phyloP scores from a whole-genome alignment of 1,140 invertebrate species.

The Lepidurus apus region DNA sequence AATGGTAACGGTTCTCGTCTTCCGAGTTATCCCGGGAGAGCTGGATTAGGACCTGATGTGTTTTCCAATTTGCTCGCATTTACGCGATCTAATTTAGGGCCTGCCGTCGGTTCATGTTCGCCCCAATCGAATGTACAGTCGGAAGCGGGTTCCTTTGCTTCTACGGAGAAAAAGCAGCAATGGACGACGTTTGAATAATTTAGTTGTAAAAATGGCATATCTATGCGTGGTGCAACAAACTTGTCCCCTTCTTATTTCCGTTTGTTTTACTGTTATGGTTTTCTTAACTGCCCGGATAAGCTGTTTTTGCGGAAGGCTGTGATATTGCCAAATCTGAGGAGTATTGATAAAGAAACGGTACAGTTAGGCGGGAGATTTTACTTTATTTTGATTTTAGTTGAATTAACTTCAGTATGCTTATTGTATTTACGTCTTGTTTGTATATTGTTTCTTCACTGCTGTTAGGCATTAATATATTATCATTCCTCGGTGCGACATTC shows the following conservation, averaged over 20 bases:
- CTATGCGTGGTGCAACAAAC: not conserved
- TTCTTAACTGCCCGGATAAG: not conserved
- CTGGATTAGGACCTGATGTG: conserved; percentile 25
- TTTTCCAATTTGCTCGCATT: conserved; percentile 32
- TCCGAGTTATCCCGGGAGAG: conserved; percentile 28
- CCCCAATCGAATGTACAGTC: not conserved
- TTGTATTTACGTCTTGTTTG: conserved; percentile 10
- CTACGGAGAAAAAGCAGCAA: not conserved
- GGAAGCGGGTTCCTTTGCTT: not conserved
- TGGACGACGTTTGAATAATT: not conserved
- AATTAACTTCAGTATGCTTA: not conserved
- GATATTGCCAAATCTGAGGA: conserved; percentile 6
- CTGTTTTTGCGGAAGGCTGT: conserved; percentile 1
- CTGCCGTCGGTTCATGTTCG: not conserved
- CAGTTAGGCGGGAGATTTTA: not conserved
- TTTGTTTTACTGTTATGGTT: not conserved
- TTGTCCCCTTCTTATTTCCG: not conserved
- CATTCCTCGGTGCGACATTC: not conserved
- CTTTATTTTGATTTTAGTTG: not conserved
- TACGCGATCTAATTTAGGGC: conserved; percentile 31
- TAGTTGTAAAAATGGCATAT: conserved; percentile 1
- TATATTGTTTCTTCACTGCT: not conserved
- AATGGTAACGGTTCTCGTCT: conserved; percentile 11
- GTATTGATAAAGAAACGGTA: not conserved
- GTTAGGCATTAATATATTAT: not conserved